These are phyloP conservation scores for Chirona hameri DNA, from an alignment of 2,888 invertebrate genomes.

Conservation along the genomic window DNA sequence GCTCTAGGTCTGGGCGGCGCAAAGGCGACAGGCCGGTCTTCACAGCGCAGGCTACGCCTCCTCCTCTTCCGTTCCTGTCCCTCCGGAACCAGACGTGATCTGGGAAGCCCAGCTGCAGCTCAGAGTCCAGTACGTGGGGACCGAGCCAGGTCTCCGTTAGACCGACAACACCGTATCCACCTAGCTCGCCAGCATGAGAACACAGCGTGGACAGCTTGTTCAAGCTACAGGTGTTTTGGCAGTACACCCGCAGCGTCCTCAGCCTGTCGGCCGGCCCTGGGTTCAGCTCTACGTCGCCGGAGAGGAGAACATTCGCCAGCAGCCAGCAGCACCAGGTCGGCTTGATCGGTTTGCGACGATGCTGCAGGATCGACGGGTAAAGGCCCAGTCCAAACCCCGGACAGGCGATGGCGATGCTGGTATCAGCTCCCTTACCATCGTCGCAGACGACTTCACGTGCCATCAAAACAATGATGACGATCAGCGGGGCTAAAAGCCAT, in stretches of 20 bases:
- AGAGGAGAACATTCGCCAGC: no score
- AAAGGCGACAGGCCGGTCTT: not conserved
- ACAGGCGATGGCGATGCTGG: no score
- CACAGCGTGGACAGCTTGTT: not conserved
- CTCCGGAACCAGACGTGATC: not conserved
- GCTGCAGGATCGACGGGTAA: no score
- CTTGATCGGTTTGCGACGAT: no score
- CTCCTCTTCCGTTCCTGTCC: not conserved
- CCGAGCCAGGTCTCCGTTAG: not conserved
- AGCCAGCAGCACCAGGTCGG: no score
- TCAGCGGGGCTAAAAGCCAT: no score
- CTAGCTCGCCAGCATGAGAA: not conserved
- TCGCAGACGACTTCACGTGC: no score
- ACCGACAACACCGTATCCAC: not conserved
- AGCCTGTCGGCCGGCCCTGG: no score
- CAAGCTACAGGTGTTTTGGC: not conserved
- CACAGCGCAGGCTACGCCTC: not conserved
- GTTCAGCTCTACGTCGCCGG: no score
- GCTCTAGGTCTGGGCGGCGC: not conserved
- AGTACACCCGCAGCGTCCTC: not conserved
- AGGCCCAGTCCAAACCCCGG: no score
- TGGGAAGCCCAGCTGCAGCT: not conserved
- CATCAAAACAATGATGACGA: no score
- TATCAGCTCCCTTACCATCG: no score
- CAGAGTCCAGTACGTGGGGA: not conserved